Conservation (phyloP, 2,888 invertebrate genomes). For the Minunthozetes semirufus region DNA sequence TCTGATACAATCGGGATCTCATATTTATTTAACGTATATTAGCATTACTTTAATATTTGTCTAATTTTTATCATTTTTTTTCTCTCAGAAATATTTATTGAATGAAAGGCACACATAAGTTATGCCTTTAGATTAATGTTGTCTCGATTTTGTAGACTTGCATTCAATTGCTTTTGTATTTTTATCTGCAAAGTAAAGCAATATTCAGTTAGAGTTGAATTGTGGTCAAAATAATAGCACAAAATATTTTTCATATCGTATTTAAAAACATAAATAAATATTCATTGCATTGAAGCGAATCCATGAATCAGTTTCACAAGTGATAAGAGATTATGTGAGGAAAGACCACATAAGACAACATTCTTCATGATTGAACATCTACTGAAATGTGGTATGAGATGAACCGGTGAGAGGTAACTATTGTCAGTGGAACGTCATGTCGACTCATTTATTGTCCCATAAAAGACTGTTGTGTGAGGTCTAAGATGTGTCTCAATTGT, state of each 20-base stretch:
- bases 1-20: background rate
- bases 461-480: slow-evolving; percentile 24
- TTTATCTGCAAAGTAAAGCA: background rate
- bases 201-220: background rate
- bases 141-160: background rate
- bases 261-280: slow-evolving; percentile 16
- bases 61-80: background rate
- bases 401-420: slow-evolving; percentile 6
- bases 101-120: background rate
- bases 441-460: slow-evolving; percentile 22
- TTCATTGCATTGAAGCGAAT: slow-evolving; percentile 15
- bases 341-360: slow-evolving; percentile 17
- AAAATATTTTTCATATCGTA: background rate
- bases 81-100: background rate
- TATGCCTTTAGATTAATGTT: background rate
- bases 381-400: slow-evolving; percentile 5
- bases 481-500: slow-evolving; percentile 27
- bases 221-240: background rate
- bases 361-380: slow-evolving; percentile 6
- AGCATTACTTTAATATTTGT: slow-evolving; percentile 8
- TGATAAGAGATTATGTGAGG: slow-evolving; percentile 25
- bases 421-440: slow-evolving; percentile 21
- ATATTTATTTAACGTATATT: slow-evolving; percentile 12
- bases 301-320: slow-evolving; percentile 21
- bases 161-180: background rate